Evolutionary conservation across 2,113 vertebrate species (phyloP).

Genomic region (Puffinus mauretanicus): DNA sequence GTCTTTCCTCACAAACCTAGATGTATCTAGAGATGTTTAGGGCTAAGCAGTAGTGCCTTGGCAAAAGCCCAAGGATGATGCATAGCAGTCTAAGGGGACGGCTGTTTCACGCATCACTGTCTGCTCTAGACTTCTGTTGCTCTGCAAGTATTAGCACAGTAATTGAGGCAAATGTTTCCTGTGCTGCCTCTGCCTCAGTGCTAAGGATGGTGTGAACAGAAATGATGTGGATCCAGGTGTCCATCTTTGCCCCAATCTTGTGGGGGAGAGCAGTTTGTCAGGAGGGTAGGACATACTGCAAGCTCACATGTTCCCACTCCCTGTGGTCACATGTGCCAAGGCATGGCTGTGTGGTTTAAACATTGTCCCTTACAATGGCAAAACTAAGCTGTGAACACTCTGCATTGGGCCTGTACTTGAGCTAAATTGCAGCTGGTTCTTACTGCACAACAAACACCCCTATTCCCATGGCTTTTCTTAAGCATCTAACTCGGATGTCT

Average conservation of each 20-base stretch:
- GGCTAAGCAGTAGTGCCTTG: neutral
- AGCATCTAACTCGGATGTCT: rapidly evolving
- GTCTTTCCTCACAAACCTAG: neutral
- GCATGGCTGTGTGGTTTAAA: neutral
- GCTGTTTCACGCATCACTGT: neutral
- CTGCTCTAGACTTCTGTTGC: neutral
- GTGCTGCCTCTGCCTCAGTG: neutral
- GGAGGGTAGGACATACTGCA: neutral
- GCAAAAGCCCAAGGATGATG: too few relatives aligned
- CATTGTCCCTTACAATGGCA: neutral
- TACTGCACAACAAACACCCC: too few relatives aligned
- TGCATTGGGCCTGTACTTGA: too few relatives aligned
- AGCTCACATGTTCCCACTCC: neutral
- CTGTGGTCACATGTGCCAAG: too few relatives aligned
- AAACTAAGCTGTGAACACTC: neutral
- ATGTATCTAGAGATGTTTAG: neutral
- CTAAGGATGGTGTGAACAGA: neutral
- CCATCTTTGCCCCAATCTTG: neutral
- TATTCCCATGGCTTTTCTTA: neutral
- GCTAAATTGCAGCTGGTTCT: neutral
- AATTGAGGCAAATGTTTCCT: neutral
- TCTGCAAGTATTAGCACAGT: neutral
- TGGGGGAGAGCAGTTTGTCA: neutral
- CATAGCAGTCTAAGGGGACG: neutral
- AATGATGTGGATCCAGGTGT: neutral